Evolutionary conservation across 2,888 invertebrate genomes (phyloP).

Genomic region (Cyrtodaria siliqua): DNA sequence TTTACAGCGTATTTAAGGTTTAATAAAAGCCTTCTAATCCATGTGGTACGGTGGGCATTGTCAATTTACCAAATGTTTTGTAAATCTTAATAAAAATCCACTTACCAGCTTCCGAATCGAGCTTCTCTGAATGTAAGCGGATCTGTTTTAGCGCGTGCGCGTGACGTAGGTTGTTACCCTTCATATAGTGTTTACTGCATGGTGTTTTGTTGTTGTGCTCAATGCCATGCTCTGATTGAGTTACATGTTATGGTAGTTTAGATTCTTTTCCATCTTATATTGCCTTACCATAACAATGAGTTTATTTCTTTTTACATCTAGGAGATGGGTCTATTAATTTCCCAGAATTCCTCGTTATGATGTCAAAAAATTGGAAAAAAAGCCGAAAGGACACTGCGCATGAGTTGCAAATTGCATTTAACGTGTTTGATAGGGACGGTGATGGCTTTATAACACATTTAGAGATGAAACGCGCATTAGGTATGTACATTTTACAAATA

Average conservation of each 20-base stretch:
- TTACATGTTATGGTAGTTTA: too few relatives aligned
- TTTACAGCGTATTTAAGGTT: too few relatives aligned
- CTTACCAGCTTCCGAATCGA: too few relatives aligned
- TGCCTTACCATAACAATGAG: neutral
- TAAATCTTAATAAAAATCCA: too few relatives aligned
- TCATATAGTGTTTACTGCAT: neutral
- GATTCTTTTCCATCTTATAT: too few relatives aligned
- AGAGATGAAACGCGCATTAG: conserved; percentile 40
- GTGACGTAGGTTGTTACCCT: too few relatives aligned
- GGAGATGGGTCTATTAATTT: conserved; percentile 46
- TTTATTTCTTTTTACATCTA: neutral
- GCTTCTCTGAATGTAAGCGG: too few relatives aligned
- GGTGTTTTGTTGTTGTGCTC: too few relatives aligned
- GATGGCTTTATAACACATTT: conserved; percentile 35
- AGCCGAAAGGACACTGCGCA: neutral
- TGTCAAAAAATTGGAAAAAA: conserved; percentile 11
- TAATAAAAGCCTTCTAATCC: too few relatives aligned
- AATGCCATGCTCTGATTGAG: neutral
- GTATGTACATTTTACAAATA: conserved; percentile 14
- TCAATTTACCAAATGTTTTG: too few relatives aligned
- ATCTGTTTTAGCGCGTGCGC: too few relatives aligned
- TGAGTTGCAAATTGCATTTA: conserved; percentile 35
- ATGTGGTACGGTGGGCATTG: too few relatives aligned
- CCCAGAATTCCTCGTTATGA: conserved; percentile 42
- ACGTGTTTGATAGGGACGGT: conserved; percentile 33